Conservation (phyloP, 2,888 invertebrate species). For the Eilema depressum region DNA sequence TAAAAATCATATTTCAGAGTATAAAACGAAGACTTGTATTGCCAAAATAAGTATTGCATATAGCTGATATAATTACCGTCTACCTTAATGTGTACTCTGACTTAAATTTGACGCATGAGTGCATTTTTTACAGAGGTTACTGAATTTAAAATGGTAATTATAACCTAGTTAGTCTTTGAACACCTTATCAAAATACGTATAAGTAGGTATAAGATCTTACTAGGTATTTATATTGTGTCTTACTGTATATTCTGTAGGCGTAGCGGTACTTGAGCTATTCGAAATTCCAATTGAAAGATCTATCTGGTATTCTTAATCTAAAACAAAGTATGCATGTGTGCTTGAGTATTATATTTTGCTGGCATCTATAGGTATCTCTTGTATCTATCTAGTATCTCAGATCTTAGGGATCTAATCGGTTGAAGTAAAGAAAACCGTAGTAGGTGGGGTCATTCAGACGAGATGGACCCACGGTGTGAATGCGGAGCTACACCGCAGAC, state of each 20-base stretch:
- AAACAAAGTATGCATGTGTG: neutral
- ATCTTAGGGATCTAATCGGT: no score
- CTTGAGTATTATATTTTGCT: no score
- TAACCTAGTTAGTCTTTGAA: constrained; percentile 1
- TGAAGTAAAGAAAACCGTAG: no score
- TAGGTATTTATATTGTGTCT: constrained; percentile 4
- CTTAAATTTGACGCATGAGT: constrained; percentile 2
- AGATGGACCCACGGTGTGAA: no score
- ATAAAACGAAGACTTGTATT: constrained; percentile 1
- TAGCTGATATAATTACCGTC: neutral
- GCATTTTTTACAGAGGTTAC: constrained; percentile 4
- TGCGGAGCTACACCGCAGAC: no score
- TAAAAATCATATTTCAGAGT: neutral
- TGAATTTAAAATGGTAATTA: constrained; percentile 2
- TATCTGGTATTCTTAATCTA: neutral
- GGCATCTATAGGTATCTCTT: no score
- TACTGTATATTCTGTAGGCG: constrained; percentile 1
- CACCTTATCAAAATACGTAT: neutral
- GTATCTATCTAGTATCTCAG: no score
- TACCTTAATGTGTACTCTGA: neutral
- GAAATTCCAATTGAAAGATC: neutral
- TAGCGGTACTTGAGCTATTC: neutral
- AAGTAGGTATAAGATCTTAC: constrained; percentile 1
- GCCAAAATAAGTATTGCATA: constrained; percentile 2
- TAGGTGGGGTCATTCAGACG: no score